Evolutionary conservation across 2,113 vertebrate genomes (phyloP).

Genomic region (Actenoides hombroni): DNA sequence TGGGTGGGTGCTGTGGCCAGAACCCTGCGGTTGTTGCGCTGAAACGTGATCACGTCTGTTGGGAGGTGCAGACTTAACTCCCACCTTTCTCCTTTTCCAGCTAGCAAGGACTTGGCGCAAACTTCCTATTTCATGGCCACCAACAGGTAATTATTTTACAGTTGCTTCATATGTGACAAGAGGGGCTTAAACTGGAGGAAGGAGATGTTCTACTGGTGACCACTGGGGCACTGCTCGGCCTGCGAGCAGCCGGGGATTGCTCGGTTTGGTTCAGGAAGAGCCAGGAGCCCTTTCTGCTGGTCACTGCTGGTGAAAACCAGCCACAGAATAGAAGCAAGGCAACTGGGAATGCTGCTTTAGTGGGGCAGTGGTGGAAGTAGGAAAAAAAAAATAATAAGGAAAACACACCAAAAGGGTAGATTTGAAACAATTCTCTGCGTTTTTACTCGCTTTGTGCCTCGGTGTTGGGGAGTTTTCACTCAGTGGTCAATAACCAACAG

Average conservation of each 20-base stretch:
- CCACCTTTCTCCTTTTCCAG: slow-evolving; percentile 73
- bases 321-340: not conserved
- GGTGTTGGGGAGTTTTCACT: not conserved
- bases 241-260: not conserved
- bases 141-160: slow-evolving; percentile 88
- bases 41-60: fast-evolving
- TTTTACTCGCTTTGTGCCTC: not conserved
- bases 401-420: not conserved
- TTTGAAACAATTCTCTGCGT: not conserved
- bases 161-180: not conserved
- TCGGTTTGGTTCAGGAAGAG: not conserved
- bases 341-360: not conserved
- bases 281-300: not conserved
- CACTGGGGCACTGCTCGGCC: not conserved
- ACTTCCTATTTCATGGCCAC: slow-evolving; percentile 99
- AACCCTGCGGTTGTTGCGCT: not conserved
- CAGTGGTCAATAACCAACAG: not conserved
- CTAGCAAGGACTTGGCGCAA: slow-evolving; percentile 97
- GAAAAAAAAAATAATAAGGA: not conserved
- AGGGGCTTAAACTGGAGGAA: not conserved
- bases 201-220: not conserved
- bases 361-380: not conserved
- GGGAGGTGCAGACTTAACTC: not conserved
- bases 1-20: too few species aligned
- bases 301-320: not conserved